Evolutionary conservation across 2,797 vertebrate genomes (phyloP), one percentile per base, ranked within the genome.

Genomic region (Luscinia megarhynchos): DNA sequence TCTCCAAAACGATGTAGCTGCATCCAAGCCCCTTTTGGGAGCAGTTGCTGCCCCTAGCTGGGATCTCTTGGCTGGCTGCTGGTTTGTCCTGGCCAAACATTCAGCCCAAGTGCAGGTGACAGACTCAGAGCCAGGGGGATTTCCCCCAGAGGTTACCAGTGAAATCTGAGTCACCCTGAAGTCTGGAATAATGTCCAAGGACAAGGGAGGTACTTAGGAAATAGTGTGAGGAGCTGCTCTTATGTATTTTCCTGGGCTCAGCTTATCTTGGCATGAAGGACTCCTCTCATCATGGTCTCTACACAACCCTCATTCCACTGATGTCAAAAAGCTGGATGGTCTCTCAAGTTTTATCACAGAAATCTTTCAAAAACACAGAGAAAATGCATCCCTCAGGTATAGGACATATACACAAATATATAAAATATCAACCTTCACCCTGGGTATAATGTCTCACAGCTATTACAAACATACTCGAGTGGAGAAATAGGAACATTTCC

Each of bases 221-320:
- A 53, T 1, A 23, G 16, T 5, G 3, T 6, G 17, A 45, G 30
- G 34, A 76, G 13, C 21, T 21, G 8, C 48, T 84, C 5, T 29
- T 22, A 13, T 0, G 5, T 22, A 62, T 10, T 79, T 57, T 68
- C 21, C 58, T 63, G 63, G 58, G 29, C 24, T 76, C 38, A 61
- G 22, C 10, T 72, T 66, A 32, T 11, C 12, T 26, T 62, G 43
- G 50, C 5, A 3, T 22, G 24, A 61, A 76, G 29, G 54, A 7
- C 30, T 34, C 11, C 45, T 70, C 30, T 29, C 15, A 20, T 43
- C 18, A 15, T 2, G 11, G 29, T 18, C 32, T 74, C 36, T 43
- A 29, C 22, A 64, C 1, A 11, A 12, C 34, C 10, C 55, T 64
- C 0, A 0, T 43, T 72, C 10, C 22, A 18, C 10, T 68, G 15